Conservation (phyloP, 2,113 vertebrate genomes). For the Mus pahari region DNA sequence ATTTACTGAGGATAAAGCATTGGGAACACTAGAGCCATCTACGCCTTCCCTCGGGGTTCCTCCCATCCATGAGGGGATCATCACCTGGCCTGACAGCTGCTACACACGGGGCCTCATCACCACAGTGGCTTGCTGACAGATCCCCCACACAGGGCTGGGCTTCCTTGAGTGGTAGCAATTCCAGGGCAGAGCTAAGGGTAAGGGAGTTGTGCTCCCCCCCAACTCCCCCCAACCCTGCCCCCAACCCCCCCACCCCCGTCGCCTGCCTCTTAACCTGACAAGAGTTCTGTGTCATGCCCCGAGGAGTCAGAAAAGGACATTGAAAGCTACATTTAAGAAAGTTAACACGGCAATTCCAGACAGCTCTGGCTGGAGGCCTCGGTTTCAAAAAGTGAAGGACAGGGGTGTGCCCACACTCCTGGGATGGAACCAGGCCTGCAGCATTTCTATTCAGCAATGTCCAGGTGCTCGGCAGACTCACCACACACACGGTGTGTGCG, state of each 20-base stretch:
- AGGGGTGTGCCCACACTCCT: not conserved
- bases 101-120: not conserved
- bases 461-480: not conserved
- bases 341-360: not conserved
- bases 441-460: not conserved
- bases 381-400: not conserved
- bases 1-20: not conserved
- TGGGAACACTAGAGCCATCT: no score
- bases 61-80: fast-evolving
- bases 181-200: not conserved
- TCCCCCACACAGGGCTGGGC: not conserved
- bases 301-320: not conserved
- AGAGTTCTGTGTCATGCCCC: not conserved
- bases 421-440: not conserved
- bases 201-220: not conserved
- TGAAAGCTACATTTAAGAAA: not conserved
- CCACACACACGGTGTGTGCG: not conserved
- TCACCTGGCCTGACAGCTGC: not conserved
- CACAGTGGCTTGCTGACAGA: fast-evolving
- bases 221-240: no score
- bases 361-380: not conserved
- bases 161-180: no score
- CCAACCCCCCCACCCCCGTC: no score
- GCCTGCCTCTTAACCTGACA: not conserved
- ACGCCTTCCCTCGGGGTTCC: not conserved